A percentile compares a stretch with the other conserved stretches of the same genome.
Evolutionary conservation across 2,113 vertebrate species (phyloP).

Genomic region (Ammodytes dubius): DNA sequence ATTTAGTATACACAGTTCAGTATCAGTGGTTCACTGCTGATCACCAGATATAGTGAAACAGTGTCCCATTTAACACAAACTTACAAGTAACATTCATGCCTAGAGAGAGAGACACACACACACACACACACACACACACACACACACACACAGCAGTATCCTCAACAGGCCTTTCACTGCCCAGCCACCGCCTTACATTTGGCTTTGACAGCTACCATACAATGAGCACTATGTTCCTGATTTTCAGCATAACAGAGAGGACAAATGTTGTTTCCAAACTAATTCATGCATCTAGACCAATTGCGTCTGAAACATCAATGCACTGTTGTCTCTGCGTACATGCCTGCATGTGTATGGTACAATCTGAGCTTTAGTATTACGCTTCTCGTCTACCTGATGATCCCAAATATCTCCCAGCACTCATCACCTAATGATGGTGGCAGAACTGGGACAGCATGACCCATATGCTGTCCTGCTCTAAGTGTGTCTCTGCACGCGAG

Average conservation of each 20-base stretch:
- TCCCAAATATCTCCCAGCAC: slow-evolving; percentile 5
- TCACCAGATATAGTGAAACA: slow-evolving; percentile 7
- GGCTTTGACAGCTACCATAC: slow-evolving; percentile 2
- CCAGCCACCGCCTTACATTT: slow-evolving; percentile 1
- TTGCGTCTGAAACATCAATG: slow-evolving; percentile 3
- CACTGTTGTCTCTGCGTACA: background rate
- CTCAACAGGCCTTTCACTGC: slow-evolving; percentile 45
- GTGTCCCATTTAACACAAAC: slow-evolving; percentile 28
- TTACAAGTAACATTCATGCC: slow-evolving; percentile 8
- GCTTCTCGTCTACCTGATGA: background rate
- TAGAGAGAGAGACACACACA: background rate
- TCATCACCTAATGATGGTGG: slow-evolving; percentile 15
- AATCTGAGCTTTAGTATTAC: background rate
- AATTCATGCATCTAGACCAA: background rate
- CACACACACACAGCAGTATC: background rate
- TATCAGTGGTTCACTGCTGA: background rate
- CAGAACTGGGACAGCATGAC: slow-evolving; percentile 37
- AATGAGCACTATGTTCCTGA: slow-evolving; percentile 16
- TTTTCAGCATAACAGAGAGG: slow-evolving; percentile 5
- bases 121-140: too few species aligned
- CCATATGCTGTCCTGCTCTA: slow-evolving; percentile 25
- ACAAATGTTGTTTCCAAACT: background rate
- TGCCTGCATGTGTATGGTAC: background rate
- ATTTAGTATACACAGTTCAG: background rate
- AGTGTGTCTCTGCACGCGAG: slow-evolving; percentile 4